Evolutionary conservation across 1,140 invertebrate genomes (phyloP).

Genomic region (Coptotermes formosanus): DNA sequence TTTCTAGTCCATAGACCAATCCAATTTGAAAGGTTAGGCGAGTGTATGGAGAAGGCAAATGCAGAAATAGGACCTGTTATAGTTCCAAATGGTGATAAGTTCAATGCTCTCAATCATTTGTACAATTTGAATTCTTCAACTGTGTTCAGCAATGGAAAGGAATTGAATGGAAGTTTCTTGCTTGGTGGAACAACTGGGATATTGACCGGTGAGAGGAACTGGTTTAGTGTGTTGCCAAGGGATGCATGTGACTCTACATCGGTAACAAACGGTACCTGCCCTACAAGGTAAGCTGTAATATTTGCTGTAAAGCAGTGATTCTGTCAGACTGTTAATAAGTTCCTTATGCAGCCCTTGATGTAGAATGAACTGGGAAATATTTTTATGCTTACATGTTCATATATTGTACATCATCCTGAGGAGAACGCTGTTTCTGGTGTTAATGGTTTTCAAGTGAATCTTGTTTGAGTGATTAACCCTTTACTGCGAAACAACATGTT

Average conservation of each 20-base stretch:
- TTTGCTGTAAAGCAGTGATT: no score
- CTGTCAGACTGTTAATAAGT: no score
- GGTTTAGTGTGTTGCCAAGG: slow-evolving; percentile 63
- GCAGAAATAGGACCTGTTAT: slow-evolving; percentile 30
- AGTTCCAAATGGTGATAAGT: slow-evolving; percentile 35
- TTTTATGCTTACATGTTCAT: no score
- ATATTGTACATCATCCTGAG: no score
- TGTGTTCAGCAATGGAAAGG: slow-evolving; percentile 49
- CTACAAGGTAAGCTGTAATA: slow-evolving; percentile 30
- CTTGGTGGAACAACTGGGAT: slow-evolving; percentile 33
- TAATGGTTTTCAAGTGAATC: no score
- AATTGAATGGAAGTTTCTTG: slow-evolving; percentile 49
- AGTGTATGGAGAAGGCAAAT: slow-evolving; percentile 38
- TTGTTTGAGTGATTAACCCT: no score
- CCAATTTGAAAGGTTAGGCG: slow-evolving; percentile 38
- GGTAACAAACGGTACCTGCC: slow-evolving; percentile 38
- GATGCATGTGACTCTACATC: slow-evolving; percentile 60
- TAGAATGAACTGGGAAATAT: no score
- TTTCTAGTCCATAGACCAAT: slow-evolving; percentile 30
- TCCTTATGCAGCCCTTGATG: no score
- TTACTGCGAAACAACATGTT: no score
- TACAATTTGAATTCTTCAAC: slow-evolving; percentile 31
- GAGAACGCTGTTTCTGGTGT: no score
- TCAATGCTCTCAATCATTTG: slow-evolving; percentile 37
- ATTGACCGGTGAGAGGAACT: slow-evolving; percentile 47